Base-by-base conservation (phyloP, 1,140 invertebrate genomes). In the Cheumatopsyche charites region DNA sequence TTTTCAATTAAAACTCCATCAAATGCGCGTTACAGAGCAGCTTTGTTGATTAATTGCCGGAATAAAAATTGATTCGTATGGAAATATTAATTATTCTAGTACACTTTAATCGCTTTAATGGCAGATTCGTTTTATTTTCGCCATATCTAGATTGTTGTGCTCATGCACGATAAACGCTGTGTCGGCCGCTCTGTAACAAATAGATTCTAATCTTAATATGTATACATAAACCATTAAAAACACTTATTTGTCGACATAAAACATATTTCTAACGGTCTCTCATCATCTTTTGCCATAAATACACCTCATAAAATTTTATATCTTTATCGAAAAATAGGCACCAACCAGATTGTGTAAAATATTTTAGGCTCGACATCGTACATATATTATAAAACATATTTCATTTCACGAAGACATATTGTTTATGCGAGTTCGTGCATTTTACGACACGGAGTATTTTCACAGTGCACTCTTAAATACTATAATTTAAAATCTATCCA, bases 221-320 rank as follows among this genome's bases (percentile, higher is more conserved):
- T 58, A 58, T 26, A 58, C 55, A 58, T 58, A 58, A 58, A 58
- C 55, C 55, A 58, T 58, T 58, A 58, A 58, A 58, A 58, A 58
- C 55, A 58, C 55, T 58, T 58, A 58, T 58, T 58, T 58, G 55
- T 58, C 55, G 55, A 58, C 55, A 58, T 58, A 58, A 58, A 58
- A 58, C 25, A 58, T 58, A 25, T 58, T 26, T 58, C 7, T 26
- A 23, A 26, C 55, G 55, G 55, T 23, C 23, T 25, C 55, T 58
- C 55, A 58, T 58, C 55, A 58, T 58, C 55, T 58, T 58, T 58
- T 58, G 55, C 55, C 21, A 58, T 58, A 58, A 58, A 58, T 58
- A 55, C 23, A 58, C 55, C 55, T 58, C 55, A 19, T 58, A 58
- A 58, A 58, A 58, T 58, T 58, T 58, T 58, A 58, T 58, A 58